Evolutionary conservation across 2,888 invertebrate species (phyloP).

Genomic region (Marasmarcha lunaedactyla): DNA sequence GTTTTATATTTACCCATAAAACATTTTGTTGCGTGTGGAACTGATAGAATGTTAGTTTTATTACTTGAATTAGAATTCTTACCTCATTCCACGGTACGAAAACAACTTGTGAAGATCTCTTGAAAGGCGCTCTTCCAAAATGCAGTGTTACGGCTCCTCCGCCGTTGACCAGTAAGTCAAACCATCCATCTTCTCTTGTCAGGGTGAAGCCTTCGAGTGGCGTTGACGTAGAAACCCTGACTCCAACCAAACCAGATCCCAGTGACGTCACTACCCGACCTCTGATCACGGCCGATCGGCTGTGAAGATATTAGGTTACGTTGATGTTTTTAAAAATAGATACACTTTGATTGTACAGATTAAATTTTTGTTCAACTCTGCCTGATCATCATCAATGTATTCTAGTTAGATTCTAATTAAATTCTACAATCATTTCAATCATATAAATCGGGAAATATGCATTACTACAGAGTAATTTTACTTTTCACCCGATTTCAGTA

Average conservation of each 20-base stretch:
- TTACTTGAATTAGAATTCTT: constrained; percentile 15
- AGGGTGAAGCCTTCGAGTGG: constrained; percentile 96
- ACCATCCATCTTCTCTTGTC: constrained; percentile 93
- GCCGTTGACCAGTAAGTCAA: constrained; percentile 99
- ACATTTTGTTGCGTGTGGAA: too few relatives aligned
- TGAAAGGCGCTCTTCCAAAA: constrained; percentile 92
- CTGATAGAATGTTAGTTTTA: too few relatives aligned
- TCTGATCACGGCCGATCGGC: constrained; percentile 96
- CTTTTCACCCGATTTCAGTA: too few relatives aligned
- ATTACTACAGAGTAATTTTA: too few relatives aligned
- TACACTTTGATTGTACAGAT: too few relatives aligned
- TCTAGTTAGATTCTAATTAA: too few relatives aligned
- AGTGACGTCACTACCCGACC: constrained; percentile 93
- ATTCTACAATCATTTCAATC: too few relatives aligned
- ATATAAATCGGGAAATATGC: too few relatives aligned
- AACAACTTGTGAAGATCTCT: constrained; percentile 87
- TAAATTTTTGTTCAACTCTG: too few relatives aligned
- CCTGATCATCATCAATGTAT: too few relatives aligned
- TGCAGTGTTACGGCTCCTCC: constrained; percentile 96
- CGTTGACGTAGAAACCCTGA: constrained; percentile 93
- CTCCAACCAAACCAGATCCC: constrained; percentile 94
- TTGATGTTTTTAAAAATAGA: not conserved
- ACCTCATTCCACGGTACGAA: constrained; percentile 98
- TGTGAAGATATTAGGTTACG: constrained; percentile 40
- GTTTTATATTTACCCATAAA: too few relatives aligned